These are phyloP conservation scores for Aplodontia rufa DNA, from an alignment of 2,113 vertebrate genomes.

Conservation along the genomic window DNA sequence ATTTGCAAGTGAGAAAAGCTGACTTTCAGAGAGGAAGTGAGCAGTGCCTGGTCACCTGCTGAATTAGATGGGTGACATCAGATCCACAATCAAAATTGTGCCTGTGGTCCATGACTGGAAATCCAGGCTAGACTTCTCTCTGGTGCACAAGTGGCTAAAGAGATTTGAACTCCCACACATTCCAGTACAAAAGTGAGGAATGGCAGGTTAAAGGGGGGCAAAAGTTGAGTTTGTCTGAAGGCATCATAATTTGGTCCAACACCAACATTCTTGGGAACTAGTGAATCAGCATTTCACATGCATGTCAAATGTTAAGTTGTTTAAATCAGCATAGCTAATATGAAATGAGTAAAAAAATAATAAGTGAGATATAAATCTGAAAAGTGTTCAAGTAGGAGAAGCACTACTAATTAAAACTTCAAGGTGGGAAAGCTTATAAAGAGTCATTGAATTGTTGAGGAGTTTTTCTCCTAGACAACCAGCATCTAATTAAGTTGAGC, in stretches of 20 bases:
- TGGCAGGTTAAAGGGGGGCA: not conserved
- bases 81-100: not conserved
- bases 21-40: not conserved
- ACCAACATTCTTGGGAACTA: not conserved
- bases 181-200: not conserved
- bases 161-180: not conserved
- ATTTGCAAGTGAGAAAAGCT: not conserved
- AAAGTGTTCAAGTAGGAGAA: not conserved
- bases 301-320: not conserved
- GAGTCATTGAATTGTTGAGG: not conserved
- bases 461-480: not conserved
- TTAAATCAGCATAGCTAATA: not conserved
- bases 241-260: not conserved
- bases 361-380: not conserved
- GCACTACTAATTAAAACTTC: conserved; percentile 17
- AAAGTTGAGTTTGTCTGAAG: not conserved
- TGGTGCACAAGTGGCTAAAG: not conserved
- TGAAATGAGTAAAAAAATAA: not conserved
- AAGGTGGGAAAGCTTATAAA: not conserved
- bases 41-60: not conserved
- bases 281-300: not conserved
- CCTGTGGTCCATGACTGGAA: not conserved
- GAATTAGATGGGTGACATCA: not conserved
- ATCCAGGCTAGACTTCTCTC: not conserved
- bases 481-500: not conserved